phyloP scores from a whole-genome alignment of 2,797 vertebrate genomes.

The Odontamblyopus lacepedii region DNA sequence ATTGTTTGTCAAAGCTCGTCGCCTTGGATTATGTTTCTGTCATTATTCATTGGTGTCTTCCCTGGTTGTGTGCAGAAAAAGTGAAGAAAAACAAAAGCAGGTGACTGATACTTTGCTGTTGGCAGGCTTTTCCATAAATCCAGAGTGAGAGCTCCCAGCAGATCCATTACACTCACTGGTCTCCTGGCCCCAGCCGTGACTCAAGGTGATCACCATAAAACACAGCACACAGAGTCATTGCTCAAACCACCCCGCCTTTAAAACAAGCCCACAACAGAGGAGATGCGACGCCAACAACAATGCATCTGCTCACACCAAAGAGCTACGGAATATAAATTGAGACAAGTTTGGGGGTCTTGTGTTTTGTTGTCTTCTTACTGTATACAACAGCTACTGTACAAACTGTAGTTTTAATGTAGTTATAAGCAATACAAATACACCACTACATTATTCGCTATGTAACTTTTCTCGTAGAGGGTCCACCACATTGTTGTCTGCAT shows the following conservation, averaged over 20 bases:
- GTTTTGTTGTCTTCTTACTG: neutral
- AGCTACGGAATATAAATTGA: neutral
- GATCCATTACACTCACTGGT: slow-evolving; percentile 86
- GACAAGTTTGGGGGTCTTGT: neutral
- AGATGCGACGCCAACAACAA: slow-evolving; percentile 22
- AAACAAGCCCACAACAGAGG: slow-evolving; percentile 58
- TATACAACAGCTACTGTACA: too few species aligned
- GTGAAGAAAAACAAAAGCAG: slow-evolving; percentile 63
- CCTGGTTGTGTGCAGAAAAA: slow-evolving; percentile 35
- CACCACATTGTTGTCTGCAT: neutral
- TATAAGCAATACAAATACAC: too few species aligned
- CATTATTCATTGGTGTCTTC: slow-evolving; percentile 76
- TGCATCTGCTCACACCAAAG: neutral
- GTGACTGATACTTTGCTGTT: slow-evolving; percentile 75
- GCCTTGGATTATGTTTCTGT: slow-evolving; percentile 75
- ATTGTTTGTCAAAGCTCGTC: slow-evolving; percentile 76
- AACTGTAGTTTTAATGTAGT: too few species aligned
- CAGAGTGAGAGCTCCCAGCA: slow-evolving; percentile 80
- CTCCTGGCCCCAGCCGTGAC: slow-evolving; percentile 82
- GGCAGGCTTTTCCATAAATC: slow-evolving; percentile 80
- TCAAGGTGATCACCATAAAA: slow-evolving; percentile 85
- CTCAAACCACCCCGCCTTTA: slow-evolving; percentile 59
- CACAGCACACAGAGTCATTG: slow-evolving; percentile 51
- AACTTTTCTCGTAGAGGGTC: too few species aligned
- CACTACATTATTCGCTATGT: too few species aligned